Evolutionary conservation across 2,797 vertebrate genomes (phyloP).

Genomic region (Phoeniculus purpureus): DNA sequence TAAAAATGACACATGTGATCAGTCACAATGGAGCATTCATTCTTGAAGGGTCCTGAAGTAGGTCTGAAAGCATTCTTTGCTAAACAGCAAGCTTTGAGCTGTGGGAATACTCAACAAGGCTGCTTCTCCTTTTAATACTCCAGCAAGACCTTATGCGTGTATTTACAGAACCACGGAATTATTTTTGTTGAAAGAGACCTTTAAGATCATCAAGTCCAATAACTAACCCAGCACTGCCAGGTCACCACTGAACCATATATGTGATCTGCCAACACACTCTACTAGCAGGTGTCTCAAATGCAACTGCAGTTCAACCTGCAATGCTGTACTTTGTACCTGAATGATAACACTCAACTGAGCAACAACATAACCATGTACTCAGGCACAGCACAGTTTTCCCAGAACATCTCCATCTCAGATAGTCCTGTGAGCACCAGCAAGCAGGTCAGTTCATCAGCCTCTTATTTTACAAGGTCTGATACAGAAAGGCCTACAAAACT

Average conservation of each 20-base stretch:
- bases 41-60: neutral
- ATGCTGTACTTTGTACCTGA: neutral
- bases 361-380: neutral
- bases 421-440: fast-evolving
- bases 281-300: neutral
- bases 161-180: neutral
- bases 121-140: neutral
- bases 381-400: neutral
- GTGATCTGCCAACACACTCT: neutral
- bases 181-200: too few species aligned
- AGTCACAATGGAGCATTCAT: neutral
- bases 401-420: neutral
- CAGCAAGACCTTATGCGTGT: neutral
- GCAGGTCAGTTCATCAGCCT: neutral
- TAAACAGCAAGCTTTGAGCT: neutral
- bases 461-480: neutral
- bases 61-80: neutral
- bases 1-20: neutral
- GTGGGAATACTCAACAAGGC: neutral
- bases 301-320: neutral
- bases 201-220: too few species aligned
- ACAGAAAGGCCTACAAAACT: neutral
- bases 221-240: too few species aligned
- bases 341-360: neutral
- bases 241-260: too few species aligned